A percentile compares a stretch with the other conserved stretches of the same genome.
phyloP scores from a whole-genome alignment of 2,113 vertebrate genomes.

The Arizona elegans region DNA sequence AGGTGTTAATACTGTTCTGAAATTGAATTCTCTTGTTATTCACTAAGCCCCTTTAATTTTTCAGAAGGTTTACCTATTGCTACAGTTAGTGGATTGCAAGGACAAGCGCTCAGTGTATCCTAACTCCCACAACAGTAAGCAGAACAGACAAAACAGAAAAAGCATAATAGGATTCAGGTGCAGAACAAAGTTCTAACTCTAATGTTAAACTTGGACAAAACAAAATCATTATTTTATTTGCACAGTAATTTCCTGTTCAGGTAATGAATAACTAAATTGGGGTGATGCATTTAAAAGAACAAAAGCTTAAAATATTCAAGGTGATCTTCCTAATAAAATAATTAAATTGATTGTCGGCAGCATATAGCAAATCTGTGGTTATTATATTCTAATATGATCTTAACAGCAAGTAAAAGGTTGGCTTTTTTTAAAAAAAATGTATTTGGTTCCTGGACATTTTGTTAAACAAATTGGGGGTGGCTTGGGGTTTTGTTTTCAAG shows the following conservation, averaged over 20 bases:
- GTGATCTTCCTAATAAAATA: background rate
- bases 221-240: background rate
- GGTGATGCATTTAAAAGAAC: background rate
- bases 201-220: background rate
- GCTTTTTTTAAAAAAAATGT: background rate
- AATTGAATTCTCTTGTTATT: background rate
- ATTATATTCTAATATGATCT: background rate
- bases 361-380: background rate
- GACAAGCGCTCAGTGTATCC: background rate
- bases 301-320: background rate
- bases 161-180: background rate
- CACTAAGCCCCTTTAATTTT: background rate
- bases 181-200: background rate
- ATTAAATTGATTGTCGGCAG: background rate
- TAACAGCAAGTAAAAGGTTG: background rate
- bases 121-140: background rate
- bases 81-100: background rate
- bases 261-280: background rate
- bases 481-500: background rate
- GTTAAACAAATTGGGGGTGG: background rate
- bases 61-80: background rate
- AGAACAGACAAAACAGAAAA: background rate
- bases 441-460: background rate
- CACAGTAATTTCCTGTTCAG: background rate
- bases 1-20: background rate